These are phyloP conservation scores for Cephalopterus ornatus DNA, from an alignment of 2,113 vertebrate species.

Conservation along the genomic window DNA sequence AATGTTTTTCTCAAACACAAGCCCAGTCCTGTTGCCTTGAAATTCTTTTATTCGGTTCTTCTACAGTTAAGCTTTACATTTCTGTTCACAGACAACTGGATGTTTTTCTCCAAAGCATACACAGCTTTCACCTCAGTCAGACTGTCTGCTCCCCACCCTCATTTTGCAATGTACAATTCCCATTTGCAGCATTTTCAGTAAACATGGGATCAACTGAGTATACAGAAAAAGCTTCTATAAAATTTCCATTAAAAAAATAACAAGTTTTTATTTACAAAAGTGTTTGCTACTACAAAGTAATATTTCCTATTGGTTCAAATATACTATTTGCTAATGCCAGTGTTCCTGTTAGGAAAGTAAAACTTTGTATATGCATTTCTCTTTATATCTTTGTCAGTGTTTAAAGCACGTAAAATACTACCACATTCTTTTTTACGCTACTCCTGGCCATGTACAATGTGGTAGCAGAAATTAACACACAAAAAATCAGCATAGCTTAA, in stretches of 20 bases:
- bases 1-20: neutral
- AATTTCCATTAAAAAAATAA: conserved; percentile 81
- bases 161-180: neutral
- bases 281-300: conserved; percentile 72
- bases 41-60: conserved; percentile 60
- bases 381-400: conserved; percentile 11
- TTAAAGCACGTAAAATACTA: conserved; percentile 8
- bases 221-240: conserved; percentile 80
- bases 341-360: conserved; percentile 47
- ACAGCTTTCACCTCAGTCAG: neutral
- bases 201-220: conserved; percentile 48
- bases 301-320: conserved; percentile 51
- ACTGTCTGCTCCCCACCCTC: neutral
- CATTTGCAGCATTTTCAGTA: conserved; percentile 65
- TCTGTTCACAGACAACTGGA: neutral
- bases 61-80: conserved; percentile 30
- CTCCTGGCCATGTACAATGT: neutral
- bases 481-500: conserved; percentile 9
- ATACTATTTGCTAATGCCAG: conserved; percentile 48
- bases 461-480: conserved; percentile 37
- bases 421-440: neutral
- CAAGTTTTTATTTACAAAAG: conserved; percentile 77
- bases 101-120: neutral
- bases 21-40: conserved; percentile 11
- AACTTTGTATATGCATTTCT: conserved; percentile 28